Percentiles rank a stretch among this genome's conserved stretches.
Conservation (phyloP, 2,113 vertebrate genomes). For the Corvus cornix region DNA sequence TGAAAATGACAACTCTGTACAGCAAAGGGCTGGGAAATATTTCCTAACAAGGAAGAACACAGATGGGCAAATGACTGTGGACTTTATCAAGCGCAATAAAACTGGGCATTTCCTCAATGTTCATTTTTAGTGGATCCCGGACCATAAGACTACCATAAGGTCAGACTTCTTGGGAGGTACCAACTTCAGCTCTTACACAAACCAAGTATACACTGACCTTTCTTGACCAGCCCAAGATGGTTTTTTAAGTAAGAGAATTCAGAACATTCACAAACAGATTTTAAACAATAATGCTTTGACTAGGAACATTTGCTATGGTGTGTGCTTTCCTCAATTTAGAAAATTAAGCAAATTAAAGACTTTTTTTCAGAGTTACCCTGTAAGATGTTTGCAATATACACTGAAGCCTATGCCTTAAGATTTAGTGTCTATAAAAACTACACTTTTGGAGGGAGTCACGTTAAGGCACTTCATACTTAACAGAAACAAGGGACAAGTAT, state of each 20-base stretch:
- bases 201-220: not conserved
- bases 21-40: not conserved
- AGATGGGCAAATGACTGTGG: not conserved
- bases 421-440: not conserved
- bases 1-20: not conserved
- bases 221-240: not conserved
- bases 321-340: not conserved
- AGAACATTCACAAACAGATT: not conserved
- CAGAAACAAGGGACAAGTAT: not conserved
- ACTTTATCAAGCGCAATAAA: not conserved
- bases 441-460: not conserved
- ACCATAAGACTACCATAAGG: not conserved
- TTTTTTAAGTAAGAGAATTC: not conserved
- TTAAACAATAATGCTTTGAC: not conserved
- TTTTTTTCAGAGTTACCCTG: not conserved
- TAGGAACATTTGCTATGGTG: not conserved
- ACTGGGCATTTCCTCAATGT: rapidly evolving
- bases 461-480: not conserved
- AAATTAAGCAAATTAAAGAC: not conserved
- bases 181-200: not conserved
- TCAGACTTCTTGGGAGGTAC: not conserved
- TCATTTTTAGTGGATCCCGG: not conserved
- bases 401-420: not conserved
- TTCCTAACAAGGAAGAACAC: not conserved
- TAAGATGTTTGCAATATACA: not conserved